Evolutionary conservation across 2,888 invertebrate genomes (phyloP).

Genomic region (Nemotelus nigrinus): DNA sequence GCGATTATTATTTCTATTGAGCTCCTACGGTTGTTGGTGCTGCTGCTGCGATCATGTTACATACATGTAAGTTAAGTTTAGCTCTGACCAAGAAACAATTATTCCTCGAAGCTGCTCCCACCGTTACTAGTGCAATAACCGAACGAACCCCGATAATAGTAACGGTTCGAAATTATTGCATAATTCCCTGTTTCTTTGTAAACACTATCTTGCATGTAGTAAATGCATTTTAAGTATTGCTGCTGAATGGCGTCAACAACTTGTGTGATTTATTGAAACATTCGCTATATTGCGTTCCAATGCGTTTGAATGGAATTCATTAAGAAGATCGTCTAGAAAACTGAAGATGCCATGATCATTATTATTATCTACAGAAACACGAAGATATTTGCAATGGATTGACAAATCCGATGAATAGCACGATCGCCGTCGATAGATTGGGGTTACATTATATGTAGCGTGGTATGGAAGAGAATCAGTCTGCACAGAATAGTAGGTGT

Average conservation of each 20-base stretch:
- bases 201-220: not conserved
- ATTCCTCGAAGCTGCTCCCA: not conserved
- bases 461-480: not conserved
- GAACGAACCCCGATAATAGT: not conserved
- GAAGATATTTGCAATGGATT: not conserved
- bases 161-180: not conserved
- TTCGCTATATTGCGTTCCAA: not conserved
- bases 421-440: not conserved
- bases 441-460: not conserved
- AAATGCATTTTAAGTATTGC: not conserved
- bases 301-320: constrained; percentile 6
- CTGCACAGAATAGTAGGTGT: too few species aligned
- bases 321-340: not conserved
- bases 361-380: not conserved
- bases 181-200: not conserved
- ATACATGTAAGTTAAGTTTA: not conserved
- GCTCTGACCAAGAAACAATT: not conserved
- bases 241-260: too few species aligned
- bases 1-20: too few species aligned
- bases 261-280: too few species aligned
- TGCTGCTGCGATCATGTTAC: not conserved
- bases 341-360: not conserved
- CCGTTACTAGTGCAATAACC: not conserved
- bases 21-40: not conserved
- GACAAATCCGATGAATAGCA: not conserved